phyloP scores from a whole-genome alignment of 1,140 invertebrate genomes.

The Popillia japonica region DNA sequence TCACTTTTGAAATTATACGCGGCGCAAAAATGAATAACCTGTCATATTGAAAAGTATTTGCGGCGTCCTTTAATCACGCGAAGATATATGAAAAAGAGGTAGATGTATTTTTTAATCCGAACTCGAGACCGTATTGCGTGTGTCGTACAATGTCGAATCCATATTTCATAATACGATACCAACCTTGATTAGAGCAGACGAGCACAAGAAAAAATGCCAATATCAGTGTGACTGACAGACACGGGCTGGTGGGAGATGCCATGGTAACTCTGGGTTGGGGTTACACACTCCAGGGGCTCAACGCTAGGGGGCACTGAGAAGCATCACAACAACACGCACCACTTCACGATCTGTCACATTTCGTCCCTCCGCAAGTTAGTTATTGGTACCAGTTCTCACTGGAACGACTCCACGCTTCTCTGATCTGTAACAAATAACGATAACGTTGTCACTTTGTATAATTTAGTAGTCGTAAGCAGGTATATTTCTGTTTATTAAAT shows the following conservation, averaged over 20 bases:
- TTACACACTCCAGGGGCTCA: slow-evolving; percentile 45
- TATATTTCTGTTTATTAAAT: slow-evolving; percentile 2
- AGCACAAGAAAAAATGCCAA: slow-evolving; percentile 53
- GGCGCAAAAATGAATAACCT: not conserved
- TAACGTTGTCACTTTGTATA: not conserved
- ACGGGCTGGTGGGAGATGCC: slow-evolving; percentile 48
- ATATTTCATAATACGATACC: slow-evolving; percentile 50
- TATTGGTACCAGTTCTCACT: slow-evolving; percentile 26
- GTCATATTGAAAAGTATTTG: not conserved
- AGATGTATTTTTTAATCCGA: slow-evolving; percentile 6
- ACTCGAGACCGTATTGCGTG: not conserved
- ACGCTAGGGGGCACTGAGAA: slow-evolving; percentile 48
- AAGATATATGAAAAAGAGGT: not conserved
- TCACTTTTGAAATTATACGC: not conserved
- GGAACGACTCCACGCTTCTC: not conserved
- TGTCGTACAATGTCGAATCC: slow-evolving; percentile 35
- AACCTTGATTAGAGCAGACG: slow-evolving; percentile 55
- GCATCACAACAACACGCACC: slow-evolving; percentile 52
- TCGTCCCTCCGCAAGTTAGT: slow-evolving; percentile 45
- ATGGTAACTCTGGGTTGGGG: slow-evolving; percentile 51
- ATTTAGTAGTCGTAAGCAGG: not conserved
- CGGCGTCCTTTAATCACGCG: slow-evolving; percentile 12
- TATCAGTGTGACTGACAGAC: slow-evolving; percentile 55
- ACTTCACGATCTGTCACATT: slow-evolving; percentile 53
- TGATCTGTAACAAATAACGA: slow-evolving; percentile 36